phyloP scores from a whole-genome alignment of 92 coral and sea anemone genomes.

The Montipora capitata region DNA sequence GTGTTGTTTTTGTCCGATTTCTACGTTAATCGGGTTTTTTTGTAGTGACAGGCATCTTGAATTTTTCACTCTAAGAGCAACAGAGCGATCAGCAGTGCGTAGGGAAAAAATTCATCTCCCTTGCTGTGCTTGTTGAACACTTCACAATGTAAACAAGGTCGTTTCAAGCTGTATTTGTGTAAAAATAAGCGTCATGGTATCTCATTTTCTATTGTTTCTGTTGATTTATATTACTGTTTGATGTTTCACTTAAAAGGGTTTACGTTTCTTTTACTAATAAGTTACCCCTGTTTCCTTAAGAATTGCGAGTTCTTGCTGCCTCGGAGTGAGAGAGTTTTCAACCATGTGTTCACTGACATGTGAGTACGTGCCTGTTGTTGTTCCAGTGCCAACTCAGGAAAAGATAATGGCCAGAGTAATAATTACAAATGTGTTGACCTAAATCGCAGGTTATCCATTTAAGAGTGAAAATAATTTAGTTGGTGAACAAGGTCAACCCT shows the following conservation, averaged over 20 bases:
- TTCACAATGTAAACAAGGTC: not conserved
- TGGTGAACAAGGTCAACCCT: not conserved
- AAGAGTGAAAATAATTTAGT: not conserved
- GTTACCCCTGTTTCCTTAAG: not conserved
- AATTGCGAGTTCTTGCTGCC: too few species aligned
- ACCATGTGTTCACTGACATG: not conserved
- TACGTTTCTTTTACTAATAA: not conserved
- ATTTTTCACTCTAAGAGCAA: not conserved
- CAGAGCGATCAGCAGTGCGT: not conserved
- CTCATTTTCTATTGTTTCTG: not conserved
- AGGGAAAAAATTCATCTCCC: not conserved
- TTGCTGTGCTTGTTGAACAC: constrained; percentile 30
- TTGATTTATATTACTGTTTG: not conserved
- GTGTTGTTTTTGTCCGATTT: not conserved
- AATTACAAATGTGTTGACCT: not conserved
- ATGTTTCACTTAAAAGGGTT: not conserved
- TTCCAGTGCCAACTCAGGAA: not conserved
- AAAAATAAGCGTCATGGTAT: too few species aligned
- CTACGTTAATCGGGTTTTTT: not conserved
- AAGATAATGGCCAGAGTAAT: not conserved
- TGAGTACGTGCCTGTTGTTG: not conserved
- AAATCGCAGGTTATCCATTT: not conserved
- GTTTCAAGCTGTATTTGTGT: not conserved
- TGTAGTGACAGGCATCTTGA: not conserved
- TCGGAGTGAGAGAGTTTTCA: not conserved